phyloP scores from a whole-genome alignment of 2,797 vertebrate genomes.

The Brachymystax lenok region DNA sequence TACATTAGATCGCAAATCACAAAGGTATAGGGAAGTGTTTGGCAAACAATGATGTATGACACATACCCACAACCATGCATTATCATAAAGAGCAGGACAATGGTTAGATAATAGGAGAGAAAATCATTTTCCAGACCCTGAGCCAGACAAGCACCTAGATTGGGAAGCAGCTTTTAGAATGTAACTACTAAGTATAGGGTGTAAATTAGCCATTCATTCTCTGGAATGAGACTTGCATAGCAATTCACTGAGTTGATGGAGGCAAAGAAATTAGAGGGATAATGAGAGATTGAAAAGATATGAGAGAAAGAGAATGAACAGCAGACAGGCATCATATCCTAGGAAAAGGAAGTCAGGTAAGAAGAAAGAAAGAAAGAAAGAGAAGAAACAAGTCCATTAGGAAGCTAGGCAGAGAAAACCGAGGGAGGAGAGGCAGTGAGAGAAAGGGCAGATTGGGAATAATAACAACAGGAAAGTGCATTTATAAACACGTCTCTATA shows the following conservation, averaged over 20 bases:
- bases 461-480: slow-evolving; percentile 67
- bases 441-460: slow-evolving; percentile 69
- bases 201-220: slow-evolving; percentile 64
- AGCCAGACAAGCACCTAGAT: slow-evolving; percentile 47
- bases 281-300: slow-evolving; percentile 48
- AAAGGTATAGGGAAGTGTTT: slow-evolving; percentile 38
- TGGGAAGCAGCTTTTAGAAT: slow-evolving; percentile 43
- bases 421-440: slow-evolving; percentile 55
- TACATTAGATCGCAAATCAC: slow-evolving; percentile 53
- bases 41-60: slow-evolving; percentile 52
- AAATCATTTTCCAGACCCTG: slow-evolving; percentile 14
- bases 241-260: slow-evolving; percentile 41
- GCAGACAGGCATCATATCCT: slow-evolving; percentile 1
- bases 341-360: not conserved
- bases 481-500: slow-evolving; percentile 81
- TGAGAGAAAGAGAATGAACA: slow-evolving; percentile 8
- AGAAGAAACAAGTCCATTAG: slow-evolving; percentile 5
- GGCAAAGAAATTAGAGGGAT: slow-evolving; percentile 60
- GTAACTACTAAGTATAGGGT: slow-evolving; percentile 34
- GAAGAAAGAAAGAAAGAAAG: not conserved
- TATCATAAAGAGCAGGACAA: slow-evolving; percentile 56
- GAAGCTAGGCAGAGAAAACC: slow-evolving; percentile 26
- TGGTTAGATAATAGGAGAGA: slow-evolving; percentile 31
- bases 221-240: slow-evolving; percentile 46
- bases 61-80: slow-evolving; percentile 55